These are phyloP conservation scores for Pandion haliaetus DNA, from an alignment of 2,113 vertebrate genomes.

Conservation along the genomic window DNA sequence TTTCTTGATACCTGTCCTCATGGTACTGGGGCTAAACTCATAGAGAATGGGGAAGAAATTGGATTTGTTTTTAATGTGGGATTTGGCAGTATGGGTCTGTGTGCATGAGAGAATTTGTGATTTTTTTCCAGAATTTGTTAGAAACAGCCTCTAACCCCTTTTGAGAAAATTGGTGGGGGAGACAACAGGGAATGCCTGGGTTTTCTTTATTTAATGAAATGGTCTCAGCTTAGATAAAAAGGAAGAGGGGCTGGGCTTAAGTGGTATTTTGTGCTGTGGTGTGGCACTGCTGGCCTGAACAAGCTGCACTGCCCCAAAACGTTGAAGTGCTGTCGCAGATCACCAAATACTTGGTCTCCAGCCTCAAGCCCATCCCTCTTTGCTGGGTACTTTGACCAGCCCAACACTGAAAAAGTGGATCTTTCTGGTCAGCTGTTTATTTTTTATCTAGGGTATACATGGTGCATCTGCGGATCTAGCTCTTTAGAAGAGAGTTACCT, in stretches of 20 bases:
- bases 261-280: not conserved
- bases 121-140: not conserved
- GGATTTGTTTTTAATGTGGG: not conserved
- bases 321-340: not conserved
- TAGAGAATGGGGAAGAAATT: rapidly evolving
- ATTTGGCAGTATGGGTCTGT: not conserved
- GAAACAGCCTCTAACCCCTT: not conserved
- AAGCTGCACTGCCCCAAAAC: not conserved
- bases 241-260: not conserved
- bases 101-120: not conserved
- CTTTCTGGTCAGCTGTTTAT: not conserved
- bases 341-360: not conserved
- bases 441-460: not conserved
- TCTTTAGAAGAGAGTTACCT: not conserved
- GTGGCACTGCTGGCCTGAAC: not conserved
- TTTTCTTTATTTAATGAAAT: not conserved
- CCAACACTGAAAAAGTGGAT: not conserved
- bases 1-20: not conserved
- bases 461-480: not conserved
- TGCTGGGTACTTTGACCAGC: not conserved
- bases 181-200: not conserved
- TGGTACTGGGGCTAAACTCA: not conserved
- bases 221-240: not conserved
- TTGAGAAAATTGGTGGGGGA: not conserved
- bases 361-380: not conserved